Conservation (phyloP, 2,888 invertebrate species). For the Boloria euphrosyne region DNA sequence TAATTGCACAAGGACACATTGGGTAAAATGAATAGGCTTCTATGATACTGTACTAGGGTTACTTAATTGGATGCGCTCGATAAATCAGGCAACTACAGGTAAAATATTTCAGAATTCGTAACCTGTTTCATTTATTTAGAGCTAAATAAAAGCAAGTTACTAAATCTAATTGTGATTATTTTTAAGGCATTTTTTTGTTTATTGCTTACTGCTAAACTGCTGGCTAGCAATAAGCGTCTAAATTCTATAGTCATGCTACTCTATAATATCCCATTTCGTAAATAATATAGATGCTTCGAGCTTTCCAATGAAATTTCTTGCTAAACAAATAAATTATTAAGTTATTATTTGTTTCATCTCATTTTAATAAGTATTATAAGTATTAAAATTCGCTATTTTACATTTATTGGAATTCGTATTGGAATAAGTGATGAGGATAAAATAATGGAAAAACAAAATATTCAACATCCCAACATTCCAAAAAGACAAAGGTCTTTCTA, state of each 20-base stretch:
- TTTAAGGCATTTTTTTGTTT: neutral
- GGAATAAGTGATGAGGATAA: neutral
- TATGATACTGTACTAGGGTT: conserved; percentile 27
- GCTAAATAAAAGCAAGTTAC: conserved; percentile 22
- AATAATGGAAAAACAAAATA: conserved; percentile 6
- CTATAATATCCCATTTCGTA: neutral
- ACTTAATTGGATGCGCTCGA: conserved; percentile 43
- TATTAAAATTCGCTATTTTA: neutral
- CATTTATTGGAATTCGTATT: neutral
- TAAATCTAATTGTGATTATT: conserved; percentile 14
- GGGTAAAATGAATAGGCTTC: conserved; percentile 29
- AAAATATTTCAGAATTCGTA: conserved; percentile 23
- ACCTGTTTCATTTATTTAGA: conserved; percentile 21
- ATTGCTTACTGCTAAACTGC: conserved; percentile 3
- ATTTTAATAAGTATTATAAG: neutral
- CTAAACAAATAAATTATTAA: neutral
- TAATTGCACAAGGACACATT: conserved; percentile 32
- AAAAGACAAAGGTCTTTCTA: conserved; percentile 14
- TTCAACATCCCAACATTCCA: conserved; percentile 18
- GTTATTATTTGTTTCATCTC: neutral
- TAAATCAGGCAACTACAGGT: conserved; percentile 37
- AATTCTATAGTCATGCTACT: conserved; percentile 15
- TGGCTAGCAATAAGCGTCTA: conserved; percentile 21
- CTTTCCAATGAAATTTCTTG: neutral
- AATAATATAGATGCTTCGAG: neutral